A percentile compares a stretch with the other conserved stretches of the same genome.
Conservation (phyloP, 2,113 vertebrate genomes). For the Ciconia stormi region DNA sequence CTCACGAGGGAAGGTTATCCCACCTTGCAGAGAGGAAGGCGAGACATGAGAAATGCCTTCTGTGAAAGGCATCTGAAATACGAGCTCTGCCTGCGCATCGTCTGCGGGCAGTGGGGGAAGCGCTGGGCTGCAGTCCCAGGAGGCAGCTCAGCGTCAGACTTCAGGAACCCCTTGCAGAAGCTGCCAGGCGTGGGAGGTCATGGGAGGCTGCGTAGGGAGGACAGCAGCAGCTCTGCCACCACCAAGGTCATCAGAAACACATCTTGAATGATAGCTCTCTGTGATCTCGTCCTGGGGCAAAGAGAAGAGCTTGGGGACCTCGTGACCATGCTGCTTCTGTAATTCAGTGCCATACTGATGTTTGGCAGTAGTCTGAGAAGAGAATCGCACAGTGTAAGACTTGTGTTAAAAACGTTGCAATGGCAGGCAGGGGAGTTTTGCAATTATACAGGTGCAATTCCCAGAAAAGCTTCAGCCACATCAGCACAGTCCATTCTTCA, state of each 20-base stretch:
- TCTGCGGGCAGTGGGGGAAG: neutral
- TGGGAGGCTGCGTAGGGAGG: neutral
- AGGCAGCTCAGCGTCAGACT: neutral
- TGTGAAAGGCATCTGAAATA: neutral
- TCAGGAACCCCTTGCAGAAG: neutral
- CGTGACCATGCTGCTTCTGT: neutral
- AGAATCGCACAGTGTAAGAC: neutral
- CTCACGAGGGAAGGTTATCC: neutral
- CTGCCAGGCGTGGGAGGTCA: neutral
- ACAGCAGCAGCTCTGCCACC: neutral
- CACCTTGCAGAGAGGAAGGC: neutral
- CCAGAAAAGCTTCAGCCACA: neutral
- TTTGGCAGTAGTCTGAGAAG: neutral
- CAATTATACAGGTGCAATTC: rapidly evolving
- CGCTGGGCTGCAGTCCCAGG: neutral
- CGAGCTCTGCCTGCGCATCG: rapidly evolving
- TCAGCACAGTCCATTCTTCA: neutral
- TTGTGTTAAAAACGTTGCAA: neutral
- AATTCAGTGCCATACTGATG: neutral
- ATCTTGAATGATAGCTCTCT: neutral
- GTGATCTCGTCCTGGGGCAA: no score
- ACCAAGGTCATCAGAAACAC: rapidly evolving
- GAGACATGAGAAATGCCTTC: neutral
- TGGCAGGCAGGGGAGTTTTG: neutral
- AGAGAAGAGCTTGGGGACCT: neutral